Base-by-base conservation (phyloP, 2,797 vertebrate genomes). In the Geotrypetes seraphini region DNA sequence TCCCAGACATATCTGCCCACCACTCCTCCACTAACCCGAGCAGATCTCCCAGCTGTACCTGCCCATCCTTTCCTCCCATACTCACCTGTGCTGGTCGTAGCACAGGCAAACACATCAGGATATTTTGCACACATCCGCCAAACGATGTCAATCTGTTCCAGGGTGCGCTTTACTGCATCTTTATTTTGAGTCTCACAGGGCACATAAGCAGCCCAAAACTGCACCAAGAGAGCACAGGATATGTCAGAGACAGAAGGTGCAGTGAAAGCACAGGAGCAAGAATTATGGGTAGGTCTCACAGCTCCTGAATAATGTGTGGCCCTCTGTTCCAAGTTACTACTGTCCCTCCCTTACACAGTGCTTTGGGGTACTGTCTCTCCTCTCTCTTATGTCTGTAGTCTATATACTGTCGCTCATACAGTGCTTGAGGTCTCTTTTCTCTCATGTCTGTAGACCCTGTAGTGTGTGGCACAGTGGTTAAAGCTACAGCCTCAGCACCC, bases 81-180 rank as follows among this genome's bases (percentile, higher is more conserved):
- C 6, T 67, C 63, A 93, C 92, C 94, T 66, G 81, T 17, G 12
- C 53, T 50, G 9, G 86, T 84, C 10, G 72, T 80, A 48, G 88
- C 91, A 33, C 91, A 56, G 36, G 91, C 70, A 51, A 95, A 68
- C 19, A 87, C 85, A 13, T 69, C 3, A 1, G 43, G 36, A 28
- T 91, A 85, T 61, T 79, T 72, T 14, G 69, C 65, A 55, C 92
- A 97, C 75, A 96, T 82, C 25, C 81, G 82, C 47, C 55, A 84
- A 53, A 96, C 69, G 36, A 88, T 61, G 56, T 96, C 90, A 4
- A 97, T 86, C 57, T 97, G 94, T 57, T 97, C 94, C 78, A 97
- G 58, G 4, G 91, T 87, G 56, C 97, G 81, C 46, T 83, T 84
- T 22, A 96, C 80, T 3, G 88, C 89, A 40, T 97, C 93, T 61